These are phyloP conservation scores for Leptinotarsa texana DNA, from an alignment of 1,140 invertebrate genomes.

Conservation along the genomic window DNA sequence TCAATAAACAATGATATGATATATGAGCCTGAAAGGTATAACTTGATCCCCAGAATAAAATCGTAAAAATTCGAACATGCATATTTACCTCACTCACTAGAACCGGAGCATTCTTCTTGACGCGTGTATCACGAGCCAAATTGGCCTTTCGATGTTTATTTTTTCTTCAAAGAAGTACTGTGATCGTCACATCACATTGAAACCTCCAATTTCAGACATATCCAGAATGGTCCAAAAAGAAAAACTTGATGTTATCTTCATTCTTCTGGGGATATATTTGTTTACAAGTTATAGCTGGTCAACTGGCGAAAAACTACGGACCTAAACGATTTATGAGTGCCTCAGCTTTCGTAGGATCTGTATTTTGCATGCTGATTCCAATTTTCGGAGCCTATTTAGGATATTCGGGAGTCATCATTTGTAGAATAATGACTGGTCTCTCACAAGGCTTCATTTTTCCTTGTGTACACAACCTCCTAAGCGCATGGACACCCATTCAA, in stretches of 20 bases:
- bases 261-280: slow-evolving; percentile 68
- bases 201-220: slow-evolving; percentile 42
- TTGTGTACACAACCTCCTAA: slow-evolving; percentile 74
- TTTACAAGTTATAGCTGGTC: slow-evolving; percentile 67
- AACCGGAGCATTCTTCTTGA: too few species aligned
- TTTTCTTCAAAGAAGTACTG: too few species aligned
- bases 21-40: too few species aligned
- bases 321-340: slow-evolving; percentile 64
- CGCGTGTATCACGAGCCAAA: too few species aligned
- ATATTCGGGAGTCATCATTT: slow-evolving; percentile 64
- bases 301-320: slow-evolving; percentile 66
- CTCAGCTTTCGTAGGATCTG: slow-evolving; percentile 59
- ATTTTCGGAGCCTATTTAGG: slow-evolving; percentile 55
- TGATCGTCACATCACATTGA: too few species aligned
- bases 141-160: too few species aligned
- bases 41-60: too few species aligned
- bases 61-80: too few species aligned
- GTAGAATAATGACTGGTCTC: slow-evolving; percentile 76
- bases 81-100: too few species aligned
- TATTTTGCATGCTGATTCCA: slow-evolving; percentile 60
- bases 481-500: slow-evolving; percentile 73
- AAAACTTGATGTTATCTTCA: slow-evolving; percentile 63
- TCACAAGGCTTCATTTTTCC: slow-evolving; percentile 80
- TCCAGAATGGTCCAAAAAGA: slow-evolving; percentile 53
- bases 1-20: too few species aligned